Evolutionary conservation across 2,113 vertebrate genomes (phyloP), one percentile per base, ranked within the genome.

Genomic region (Lepus europaeus): DNA sequence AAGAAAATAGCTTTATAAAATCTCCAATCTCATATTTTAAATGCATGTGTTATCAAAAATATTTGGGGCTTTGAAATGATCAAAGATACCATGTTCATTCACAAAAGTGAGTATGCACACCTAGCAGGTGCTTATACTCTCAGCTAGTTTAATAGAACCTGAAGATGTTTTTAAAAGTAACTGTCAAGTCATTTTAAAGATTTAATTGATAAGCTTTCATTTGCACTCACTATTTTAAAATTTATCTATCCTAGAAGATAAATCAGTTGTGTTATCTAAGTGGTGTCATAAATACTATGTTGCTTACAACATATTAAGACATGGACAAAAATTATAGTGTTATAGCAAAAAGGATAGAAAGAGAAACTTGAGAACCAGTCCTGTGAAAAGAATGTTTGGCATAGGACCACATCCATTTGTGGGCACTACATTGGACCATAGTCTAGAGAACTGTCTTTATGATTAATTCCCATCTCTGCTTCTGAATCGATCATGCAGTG

Each of bases 401-500:
- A 81, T 23, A 76, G 69, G 59, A 83, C 70, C 53, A 89, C 66
- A 85, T 93, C 69, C 94, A 74, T 95, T 45, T 63, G 39, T 90
- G 95, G 88, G 88, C 59, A 92, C 74, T 82, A 86, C 19, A 59
- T 86, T 45, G 87, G 86, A 89, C 86, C 78, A 76, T 84, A 70
- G 59, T 85, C 69, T 79, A 88, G 70, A 89, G 74, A 96, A 97
- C 90, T 96, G 95, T 96, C 93, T 91, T 97, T 95, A 97, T 97
- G 96, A 96, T 97, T 96, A 97, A 97, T 97, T 97, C 72, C 88
- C 70, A 87, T 93, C 90, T 96, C 89, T 87, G 64, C 51, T 72
- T 85, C 95, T 96, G 88, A 97, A 92, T 93, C 80, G 82, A 95
- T 96, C 90, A 96, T 90, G 92, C 95, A 94, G 93, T 96, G 93